Evolutionary conservation across 2,797 vertebrate species (phyloP), one percentile per base, ranked within the genome.

Genomic region (Lepidocolaptes lacrymiger): DNA sequence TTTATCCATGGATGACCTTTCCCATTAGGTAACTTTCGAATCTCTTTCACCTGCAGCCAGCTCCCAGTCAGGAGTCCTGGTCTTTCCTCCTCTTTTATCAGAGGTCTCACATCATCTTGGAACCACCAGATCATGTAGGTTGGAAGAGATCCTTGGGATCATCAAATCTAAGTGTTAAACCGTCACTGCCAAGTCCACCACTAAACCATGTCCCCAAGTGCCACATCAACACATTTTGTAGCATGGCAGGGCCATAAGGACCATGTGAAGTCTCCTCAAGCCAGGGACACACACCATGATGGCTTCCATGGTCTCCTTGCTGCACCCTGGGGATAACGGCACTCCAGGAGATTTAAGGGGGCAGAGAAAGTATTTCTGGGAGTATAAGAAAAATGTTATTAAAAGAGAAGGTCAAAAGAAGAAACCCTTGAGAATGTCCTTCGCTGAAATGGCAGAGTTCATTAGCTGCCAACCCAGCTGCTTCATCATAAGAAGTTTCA

Each of bases 161-260:
- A 19, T 3, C 0, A 1, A 55, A 36, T 24, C n/a, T 19, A 81
- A 34, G 28, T 3, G 1, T 58, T 48, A 67, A 77, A 22, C 9
- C 63, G 67, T 14, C 12, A 24, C n/a, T 55, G 43, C 10, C 34
- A 68, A 64, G 14, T 4, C 10, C 44, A 72, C 21, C 28, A 12
- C 36, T 46, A 32, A 67, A 54, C 30, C n/a, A 12, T 0, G 2
- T 9, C 41, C 59, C 44, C 48, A 43, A 23, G 43, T 5, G 2
- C 37, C n/a, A 62, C 2, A 0, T 48, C 26, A 61, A 72, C 37
- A 39, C 0, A 0, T n/a, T 26, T 12, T 21, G 11, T 61, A 15
- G 20, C 37, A 9, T 12, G 41, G 67, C 20, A 44, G 48, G 24
- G 12, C 44, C 44, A 26, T 12, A 32, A 93, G 63, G 34, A 20